Evolutionary conservation across 1,140 invertebrate species (phyloP).

Genomic region (Drosophila kepulauana): DNA sequence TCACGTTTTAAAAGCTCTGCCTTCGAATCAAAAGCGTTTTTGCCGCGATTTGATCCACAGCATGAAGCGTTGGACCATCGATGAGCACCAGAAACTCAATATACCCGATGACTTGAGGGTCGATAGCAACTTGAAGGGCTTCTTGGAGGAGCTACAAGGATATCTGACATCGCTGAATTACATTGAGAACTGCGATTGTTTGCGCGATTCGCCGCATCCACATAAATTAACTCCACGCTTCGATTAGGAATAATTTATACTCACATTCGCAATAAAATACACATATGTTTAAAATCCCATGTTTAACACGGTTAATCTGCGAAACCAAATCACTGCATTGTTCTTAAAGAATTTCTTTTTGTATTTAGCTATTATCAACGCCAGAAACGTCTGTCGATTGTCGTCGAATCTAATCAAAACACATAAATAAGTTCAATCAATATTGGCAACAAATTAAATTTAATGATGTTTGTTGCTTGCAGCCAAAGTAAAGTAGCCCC

Average conservation of each 20-base stretch:
- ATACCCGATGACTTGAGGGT: background rate
- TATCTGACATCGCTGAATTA: background rate
- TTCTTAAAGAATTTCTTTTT: background rate
- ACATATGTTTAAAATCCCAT: too few species aligned
- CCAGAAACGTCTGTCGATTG: background rate
- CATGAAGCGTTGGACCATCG: constrained; percentile 3
- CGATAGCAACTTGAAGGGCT: background rate
- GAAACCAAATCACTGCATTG: background rate
- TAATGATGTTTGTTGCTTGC: constrained; percentile 75
- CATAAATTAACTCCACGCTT: background rate
- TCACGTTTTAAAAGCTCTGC: background rate
- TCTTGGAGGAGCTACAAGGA: background rate
- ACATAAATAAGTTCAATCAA: constrained; percentile 63
- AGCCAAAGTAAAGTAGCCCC: constrained; percentile 43
- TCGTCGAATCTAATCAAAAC: background rate
- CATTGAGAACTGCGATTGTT: constrained; percentile 3
- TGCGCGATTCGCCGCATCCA: background rate
- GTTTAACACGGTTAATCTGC: background rate
- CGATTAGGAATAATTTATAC: background rate
- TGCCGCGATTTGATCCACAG: constrained; percentile 6
- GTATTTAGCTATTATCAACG: too few species aligned
- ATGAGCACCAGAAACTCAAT: background rate
- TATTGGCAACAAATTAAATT: constrained; percentile 80
- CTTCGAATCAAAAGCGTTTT: background rate
- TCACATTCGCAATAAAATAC: background rate